These are phyloP conservation scores for Burhinus oedicnemus DNA, from an alignment of 2,113 vertebrate species.

Conservation along the genomic window DNA sequence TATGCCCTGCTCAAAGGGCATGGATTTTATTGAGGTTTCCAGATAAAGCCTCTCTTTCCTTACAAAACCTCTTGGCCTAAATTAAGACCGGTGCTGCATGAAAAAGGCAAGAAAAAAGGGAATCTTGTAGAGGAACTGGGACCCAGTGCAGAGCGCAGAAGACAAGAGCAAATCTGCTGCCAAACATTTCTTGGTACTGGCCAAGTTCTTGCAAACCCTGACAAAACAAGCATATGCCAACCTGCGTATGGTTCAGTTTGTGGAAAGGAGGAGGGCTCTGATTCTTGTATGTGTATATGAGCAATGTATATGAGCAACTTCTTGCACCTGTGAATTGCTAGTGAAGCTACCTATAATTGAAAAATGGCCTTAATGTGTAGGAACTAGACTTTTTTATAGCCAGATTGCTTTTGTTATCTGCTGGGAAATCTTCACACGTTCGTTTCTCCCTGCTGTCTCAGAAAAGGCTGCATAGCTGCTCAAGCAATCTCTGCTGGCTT, in stretches of 20 bases:
- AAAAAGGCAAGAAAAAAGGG: neutral
- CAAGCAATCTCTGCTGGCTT: neutral
- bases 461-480: neutral
- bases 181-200: neutral
- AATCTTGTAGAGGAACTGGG: neutral
- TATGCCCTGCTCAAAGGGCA: neutral
- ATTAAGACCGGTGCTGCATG: neutral
- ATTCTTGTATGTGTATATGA: neutral
- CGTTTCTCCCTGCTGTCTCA: neutral
- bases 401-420: constrained; percentile 1
- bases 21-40: neutral
- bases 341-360: neutral
- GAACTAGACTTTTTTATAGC: neutral
- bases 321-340: neutral
- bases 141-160: neutral
- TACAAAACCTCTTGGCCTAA: neutral
- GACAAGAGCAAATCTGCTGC: neutral
- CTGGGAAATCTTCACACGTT: neutral
- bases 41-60: neutral
- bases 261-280: neutral
- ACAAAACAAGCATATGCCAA: neutral
- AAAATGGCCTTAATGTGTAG: neutral
- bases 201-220: constrained; percentile 9
- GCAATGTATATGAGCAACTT: neutral
- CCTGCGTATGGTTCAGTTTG: neutral